Base-by-base conservation (phyloP, 1,140 invertebrate genomes). In the Papilio polytes region DNA sequence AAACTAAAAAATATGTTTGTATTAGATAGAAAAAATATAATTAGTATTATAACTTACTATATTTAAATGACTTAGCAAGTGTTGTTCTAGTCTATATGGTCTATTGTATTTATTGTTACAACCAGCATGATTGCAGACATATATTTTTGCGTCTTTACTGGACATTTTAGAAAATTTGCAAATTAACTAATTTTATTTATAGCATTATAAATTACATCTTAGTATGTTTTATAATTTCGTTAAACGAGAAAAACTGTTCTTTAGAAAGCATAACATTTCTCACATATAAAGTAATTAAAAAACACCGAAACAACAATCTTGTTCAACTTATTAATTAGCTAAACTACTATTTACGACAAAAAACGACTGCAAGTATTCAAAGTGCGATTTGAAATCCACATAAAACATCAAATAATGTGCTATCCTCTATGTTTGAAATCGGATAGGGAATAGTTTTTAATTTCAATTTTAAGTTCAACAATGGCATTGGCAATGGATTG, bases 41-140 rank as follows among this genome's bases (percentile, higher is more conserved):
- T 26, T 31, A 18, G 9, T 70, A 36, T 31, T 36, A 7, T 18
- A 76, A 89, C 89, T 93, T 93, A 95, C 95, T 80, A 93, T 87
- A 80, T 95, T 94, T 72, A 86, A 85, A 83, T 96, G 95, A 41
- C 85, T 86, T 76, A 92, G 85, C 77, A 92, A 78, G 87, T 96
- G 95, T 81, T 91, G 90, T 53, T 86, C 85, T 80, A 96, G 82
- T 86, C 93, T 93, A 72, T 92, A 93, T 6, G 94, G 94, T 85
- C 95, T 93, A 82, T 91, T 89, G 84, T 95, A 96, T 63, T 87
- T 84, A 20, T 91, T 90, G 36, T 78, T 86, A 81, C 95, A 96
- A 8, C 90, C 91, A 76, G 85, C 80, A 74, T 89, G 84, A 8
- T 87, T 82, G 85, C 95, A 96, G 46, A 78, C 73, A 85, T 89